Percentiles rank a stretch among this genome's conserved stretches.
Evolutionary conservation across 2,888 invertebrate species (phyloP).

Genomic region (Pachydiplax longipennis): DNA sequence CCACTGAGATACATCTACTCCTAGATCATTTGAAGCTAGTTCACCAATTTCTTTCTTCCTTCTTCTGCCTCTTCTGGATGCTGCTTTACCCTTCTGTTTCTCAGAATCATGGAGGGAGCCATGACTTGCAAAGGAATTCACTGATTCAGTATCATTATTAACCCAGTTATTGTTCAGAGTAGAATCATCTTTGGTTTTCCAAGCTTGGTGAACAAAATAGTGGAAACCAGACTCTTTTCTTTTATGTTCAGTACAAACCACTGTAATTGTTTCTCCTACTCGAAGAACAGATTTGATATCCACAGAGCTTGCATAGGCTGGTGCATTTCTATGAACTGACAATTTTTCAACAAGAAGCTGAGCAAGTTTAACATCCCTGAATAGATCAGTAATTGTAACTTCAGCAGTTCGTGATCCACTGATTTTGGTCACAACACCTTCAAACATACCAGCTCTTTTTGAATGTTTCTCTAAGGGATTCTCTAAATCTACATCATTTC

Average conservation of each 20-base stretch:
- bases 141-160: conserved; percentile 16
- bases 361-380: not conserved
- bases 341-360: not conserved
- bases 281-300: not conserved
- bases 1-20: not conserved
- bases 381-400: not conserved
- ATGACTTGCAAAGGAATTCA: not conserved
- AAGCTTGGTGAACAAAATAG: not conserved
- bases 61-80: not conserved
- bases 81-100: not conserved
- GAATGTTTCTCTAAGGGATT: not conserved
- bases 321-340: not conserved
- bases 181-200: not conserved
- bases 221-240: not conserved
- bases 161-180: not conserved
- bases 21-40: not conserved
- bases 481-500: not conserved
- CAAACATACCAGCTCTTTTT: not conserved
- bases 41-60: not conserved
- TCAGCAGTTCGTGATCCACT: not conserved
- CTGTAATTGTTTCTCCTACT: not conserved
- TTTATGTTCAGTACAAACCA: not conserved
- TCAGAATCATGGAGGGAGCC: not conserved
- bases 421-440: not conserved
- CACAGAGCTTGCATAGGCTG: not conserved